These are phyloP conservation scores for Amphilophus citrinellus DNA, from an alignment of 2,113 vertebrate species.

Conservation along the genomic window DNA sequence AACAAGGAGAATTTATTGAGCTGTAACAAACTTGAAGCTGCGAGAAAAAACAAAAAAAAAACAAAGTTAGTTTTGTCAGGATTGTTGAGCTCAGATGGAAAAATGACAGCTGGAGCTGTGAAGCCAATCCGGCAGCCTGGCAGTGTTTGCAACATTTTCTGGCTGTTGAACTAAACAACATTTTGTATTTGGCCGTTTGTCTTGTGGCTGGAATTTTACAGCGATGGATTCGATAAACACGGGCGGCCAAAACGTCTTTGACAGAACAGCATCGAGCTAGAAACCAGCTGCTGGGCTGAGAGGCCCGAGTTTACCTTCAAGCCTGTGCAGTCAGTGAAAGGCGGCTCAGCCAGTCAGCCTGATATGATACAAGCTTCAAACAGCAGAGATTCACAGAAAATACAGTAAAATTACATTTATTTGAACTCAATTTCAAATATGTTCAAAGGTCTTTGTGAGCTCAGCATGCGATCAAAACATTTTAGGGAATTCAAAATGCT, in stretches of 20 bases:
- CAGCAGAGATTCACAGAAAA: neutral
- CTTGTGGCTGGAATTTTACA: conserved; percentile 53
- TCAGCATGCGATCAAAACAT: rapidly evolving
- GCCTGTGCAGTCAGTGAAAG: neutral
- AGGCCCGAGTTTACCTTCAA: neutral
- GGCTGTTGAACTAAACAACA: conserved; percentile 50
- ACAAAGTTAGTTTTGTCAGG: neutral
- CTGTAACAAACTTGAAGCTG: conserved; percentile 9
- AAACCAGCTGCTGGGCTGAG: conserved; percentile 55
- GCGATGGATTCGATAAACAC: conserved; percentile 64
- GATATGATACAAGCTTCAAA: neutral
- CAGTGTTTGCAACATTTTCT: conserved; percentile 44
- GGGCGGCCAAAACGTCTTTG: conserved; percentile 32
- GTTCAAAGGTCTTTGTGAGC: neutral
- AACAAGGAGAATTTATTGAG: conserved; percentile 34
- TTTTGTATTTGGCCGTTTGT: conserved; percentile 55
- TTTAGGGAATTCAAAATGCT: neutral
- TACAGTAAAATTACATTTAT: rapidly evolving
- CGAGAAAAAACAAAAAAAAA: neutral
- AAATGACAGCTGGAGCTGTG: conserved; percentile 30
- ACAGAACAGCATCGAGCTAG: conserved; percentile 45
- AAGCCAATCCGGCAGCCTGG: neutral
- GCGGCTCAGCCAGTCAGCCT: neutral
- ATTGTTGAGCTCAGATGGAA: conserved; percentile 23
- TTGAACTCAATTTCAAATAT: neutral